These are phyloP conservation scores for Tenthredo amoena DNA, from an alignment of 2,888 invertebrate species.

Conservation along the genomic window DNA sequence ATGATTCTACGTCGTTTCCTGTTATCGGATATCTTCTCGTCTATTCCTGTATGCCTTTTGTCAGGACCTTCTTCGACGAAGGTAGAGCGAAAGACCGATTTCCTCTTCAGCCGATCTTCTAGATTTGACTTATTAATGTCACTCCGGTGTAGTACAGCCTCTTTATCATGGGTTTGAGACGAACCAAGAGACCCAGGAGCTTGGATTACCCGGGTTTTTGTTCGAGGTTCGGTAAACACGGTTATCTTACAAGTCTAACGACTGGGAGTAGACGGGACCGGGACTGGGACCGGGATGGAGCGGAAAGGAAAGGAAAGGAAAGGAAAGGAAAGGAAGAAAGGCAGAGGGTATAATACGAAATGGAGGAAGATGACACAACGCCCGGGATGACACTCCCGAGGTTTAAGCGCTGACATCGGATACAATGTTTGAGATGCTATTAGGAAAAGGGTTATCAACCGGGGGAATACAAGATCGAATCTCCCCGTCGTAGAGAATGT, in stretches of 20 bases:
- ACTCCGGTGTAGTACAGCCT: neutral
- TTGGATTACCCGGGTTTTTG: neutral
- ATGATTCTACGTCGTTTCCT: too few species aligned
- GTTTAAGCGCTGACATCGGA: constrained; percentile 45
- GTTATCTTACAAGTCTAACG: neutral
- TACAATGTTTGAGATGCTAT: constrained; percentile 52
- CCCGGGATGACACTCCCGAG: constrained; percentile 48
- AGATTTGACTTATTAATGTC: neutral
- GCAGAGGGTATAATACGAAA: constrained; percentile 29
- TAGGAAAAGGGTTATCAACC: constrained; percentile 32
- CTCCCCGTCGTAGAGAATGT: neutral
- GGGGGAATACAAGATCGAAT: constrained; percentile 25
- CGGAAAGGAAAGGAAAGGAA: neutral
- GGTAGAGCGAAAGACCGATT: neutral
- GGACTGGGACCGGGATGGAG: neutral
- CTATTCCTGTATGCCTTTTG: neutral
- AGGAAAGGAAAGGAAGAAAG: constrained; percentile 38
- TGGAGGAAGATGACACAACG: constrained; percentile 52
- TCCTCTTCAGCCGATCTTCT: neutral
- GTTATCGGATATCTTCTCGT: too few species aligned
- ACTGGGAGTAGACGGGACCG: neutral
- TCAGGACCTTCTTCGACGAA: neutral
- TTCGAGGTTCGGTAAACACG: neutral
- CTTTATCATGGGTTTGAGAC: neutral
- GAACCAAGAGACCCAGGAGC: neutral